A percentile compares a stretch with the other conserved stretches of the same genome.
These are phyloP conservation scores for Carettochelys insculpta DNA, from an alignment of 2,113 vertebrate species.

Conservation along the genomic window DNA sequence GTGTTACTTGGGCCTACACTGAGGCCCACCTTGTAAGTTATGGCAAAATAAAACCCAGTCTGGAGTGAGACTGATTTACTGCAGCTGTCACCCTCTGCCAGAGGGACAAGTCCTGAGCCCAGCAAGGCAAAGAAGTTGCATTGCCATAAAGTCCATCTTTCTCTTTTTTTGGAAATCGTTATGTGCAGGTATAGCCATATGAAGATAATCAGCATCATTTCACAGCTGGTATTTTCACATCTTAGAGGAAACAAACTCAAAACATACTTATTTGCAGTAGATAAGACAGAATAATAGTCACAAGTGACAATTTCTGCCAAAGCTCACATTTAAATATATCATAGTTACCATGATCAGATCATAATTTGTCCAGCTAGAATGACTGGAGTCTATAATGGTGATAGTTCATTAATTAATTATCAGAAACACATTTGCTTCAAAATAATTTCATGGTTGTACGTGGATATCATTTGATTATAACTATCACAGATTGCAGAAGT, in stretches of 20 bases:
- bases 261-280: not conserved
- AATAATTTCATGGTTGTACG: constrained; percentile 73
- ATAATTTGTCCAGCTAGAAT: constrained; percentile 31
- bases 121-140: not conserved
- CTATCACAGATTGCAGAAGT: constrained; percentile 75
- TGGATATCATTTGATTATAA: constrained; percentile 76
- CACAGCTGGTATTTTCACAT: not conserved
- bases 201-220: not conserved
- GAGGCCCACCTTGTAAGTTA: not conserved
- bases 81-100: not conserved
- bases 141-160: not conserved
- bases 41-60: not conserved
- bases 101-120: not conserved
- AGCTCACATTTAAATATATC: not conserved
- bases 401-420: constrained; percentile 76
- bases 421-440: constrained; percentile 72
- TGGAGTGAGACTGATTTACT: not conserved
- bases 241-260: not conserved
- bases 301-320: not conserved
- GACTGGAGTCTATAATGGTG: constrained; percentile 50
- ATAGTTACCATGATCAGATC: not conserved
- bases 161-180: not conserved
- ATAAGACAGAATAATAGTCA: not conserved
- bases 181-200: not conserved
- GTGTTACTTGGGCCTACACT: not conserved